phyloP scores from a whole-genome alignment of 2,888 invertebrate genomes.

The Catocala sponsa region DNA sequence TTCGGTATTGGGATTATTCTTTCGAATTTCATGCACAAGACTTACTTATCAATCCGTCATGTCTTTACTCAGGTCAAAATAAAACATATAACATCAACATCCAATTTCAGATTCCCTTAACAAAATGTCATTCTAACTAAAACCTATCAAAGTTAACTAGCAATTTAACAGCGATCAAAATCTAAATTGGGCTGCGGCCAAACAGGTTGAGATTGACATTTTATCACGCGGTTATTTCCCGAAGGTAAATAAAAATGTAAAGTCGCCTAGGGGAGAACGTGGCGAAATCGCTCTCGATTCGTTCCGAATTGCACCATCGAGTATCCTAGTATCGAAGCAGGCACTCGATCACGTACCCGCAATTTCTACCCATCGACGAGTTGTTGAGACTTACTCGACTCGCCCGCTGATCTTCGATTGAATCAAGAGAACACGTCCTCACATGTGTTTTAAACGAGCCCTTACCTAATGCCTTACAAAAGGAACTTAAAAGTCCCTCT shows the following conservation, averaged over 20 bases:
- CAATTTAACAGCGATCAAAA: conserved; percentile 27
- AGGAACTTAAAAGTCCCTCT: conserved; percentile 12
- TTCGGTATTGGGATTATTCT: no score
- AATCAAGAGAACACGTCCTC: conserved; percentile 51
- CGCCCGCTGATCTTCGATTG: conserved; percentile 49
- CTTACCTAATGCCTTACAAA: conserved; percentile 25
- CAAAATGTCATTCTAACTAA: conserved; percentile 1
- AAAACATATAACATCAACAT: not conserved
- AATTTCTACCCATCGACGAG: conserved; percentile 56
- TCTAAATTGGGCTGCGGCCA: conserved; percentile 41
- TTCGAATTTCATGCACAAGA: no score
- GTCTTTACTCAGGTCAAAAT: no score
- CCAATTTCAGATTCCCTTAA: conserved; percentile 1
- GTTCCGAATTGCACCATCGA: conserved; percentile 64
- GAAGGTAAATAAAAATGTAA: conserved; percentile 57
- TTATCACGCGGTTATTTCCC: conserved; percentile 40
- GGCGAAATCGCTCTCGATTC: conserved; percentile 61
- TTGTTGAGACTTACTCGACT: conserved; percentile 53
- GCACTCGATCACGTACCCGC: conserved; percentile 68
- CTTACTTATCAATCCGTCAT: no score
- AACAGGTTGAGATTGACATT: conserved; percentile 36
- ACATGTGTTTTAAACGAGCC: conserved; percentile 31
- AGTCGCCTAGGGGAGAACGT: conserved; percentile 46
- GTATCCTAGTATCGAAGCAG: conserved; percentile 54
- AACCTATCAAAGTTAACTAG: conserved; percentile 13